A percentile compares a stretch with the other conserved stretches of the same genome.
Evolutionary conservation across 2,113 vertebrate species (phyloP).

Genomic region (Mesitornis unicolor): DNA sequence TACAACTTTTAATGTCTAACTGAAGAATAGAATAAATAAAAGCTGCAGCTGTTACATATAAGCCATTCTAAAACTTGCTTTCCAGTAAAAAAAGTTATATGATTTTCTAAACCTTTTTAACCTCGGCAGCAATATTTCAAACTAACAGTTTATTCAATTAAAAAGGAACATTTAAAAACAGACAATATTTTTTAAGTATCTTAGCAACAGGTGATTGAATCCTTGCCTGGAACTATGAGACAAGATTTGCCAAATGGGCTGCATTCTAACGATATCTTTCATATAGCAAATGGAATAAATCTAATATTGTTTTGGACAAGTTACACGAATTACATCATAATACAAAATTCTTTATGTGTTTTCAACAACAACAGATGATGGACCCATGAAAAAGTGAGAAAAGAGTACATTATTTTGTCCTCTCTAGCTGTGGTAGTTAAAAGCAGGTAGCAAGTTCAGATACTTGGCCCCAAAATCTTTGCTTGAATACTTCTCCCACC

Average conservation of each 20-base stretch:
- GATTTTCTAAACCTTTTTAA: conserved; percentile 69
- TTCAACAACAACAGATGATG: conserved; percentile 42
- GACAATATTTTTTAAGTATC: conserved; percentile 86
- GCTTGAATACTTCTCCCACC: background rate
- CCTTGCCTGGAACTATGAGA: conserved; percentile 75
- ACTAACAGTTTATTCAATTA: conserved; percentile 78
- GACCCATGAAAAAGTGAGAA: conserved; percentile 7
- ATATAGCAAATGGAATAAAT: conserved; percentile 81
- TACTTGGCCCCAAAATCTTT: background rate
- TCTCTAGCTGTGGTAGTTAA: background rate
- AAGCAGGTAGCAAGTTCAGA: background rate
- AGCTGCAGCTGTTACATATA: conserved; percentile 43
- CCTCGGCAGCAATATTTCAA: conserved; percentile 74
- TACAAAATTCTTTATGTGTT: conserved; percentile 67
- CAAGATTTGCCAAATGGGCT: conserved; percentile 73
- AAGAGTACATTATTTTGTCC: background rate
- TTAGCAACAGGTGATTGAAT: conserved; percentile 86
- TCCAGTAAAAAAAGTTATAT: conserved; percentile 26
- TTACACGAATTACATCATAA: conserved; percentile 79
- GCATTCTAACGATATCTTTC: conserved; percentile 77
- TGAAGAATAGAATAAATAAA: conserved; percentile 20
- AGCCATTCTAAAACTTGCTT: conserved; percentile 33
- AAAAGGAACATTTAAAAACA: conserved; percentile 75
- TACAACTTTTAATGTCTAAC: background rate
- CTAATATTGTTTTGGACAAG: conserved; percentile 82